phyloP scores from a whole-genome alignment of 1,140 invertebrate genomes.

The Bombus fervidus region DNA sequence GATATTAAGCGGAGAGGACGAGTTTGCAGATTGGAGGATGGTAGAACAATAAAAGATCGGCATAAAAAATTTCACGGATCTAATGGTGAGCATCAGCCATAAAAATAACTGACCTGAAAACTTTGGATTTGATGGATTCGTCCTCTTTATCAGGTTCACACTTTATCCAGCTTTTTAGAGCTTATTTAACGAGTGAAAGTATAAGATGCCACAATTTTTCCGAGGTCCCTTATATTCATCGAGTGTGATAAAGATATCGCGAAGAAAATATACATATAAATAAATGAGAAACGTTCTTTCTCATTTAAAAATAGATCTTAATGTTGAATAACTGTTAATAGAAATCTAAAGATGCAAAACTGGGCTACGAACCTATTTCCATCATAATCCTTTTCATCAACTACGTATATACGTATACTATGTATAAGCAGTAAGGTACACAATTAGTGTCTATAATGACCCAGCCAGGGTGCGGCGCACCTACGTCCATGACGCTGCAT shows the following conservation, averaged over 20 bases:
- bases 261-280: not conserved
- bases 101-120: constrained; percentile 38
- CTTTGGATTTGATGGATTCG: constrained; percentile 31
- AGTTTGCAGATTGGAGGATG: too few species aligned
- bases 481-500: not conserved
- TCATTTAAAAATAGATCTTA: not conserved
- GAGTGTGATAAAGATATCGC: not conserved
- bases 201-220: not conserved
- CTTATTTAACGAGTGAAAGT: not conserved
- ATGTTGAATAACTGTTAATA: not conserved
- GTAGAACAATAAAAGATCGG: not conserved
- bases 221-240: not conserved
- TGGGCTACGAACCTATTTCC: not conserved
- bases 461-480: too few species aligned
- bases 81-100: constrained; percentile 8
- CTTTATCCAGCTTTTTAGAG: not conserved
- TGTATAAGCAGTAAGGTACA: not conserved
- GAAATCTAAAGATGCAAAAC: not conserved
- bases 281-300: too few species aligned
- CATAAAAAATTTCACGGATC: not conserved
- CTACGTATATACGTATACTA: not conserved
- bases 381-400: not conserved
- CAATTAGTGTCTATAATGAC: not conserved
- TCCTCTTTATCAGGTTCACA: not conserved
- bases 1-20: not conserved